Evolutionary conservation across 2,113 vertebrate species (phyloP), one percentile per base, ranked within the genome.

Genomic region (Ammodytes marinus): DNA sequence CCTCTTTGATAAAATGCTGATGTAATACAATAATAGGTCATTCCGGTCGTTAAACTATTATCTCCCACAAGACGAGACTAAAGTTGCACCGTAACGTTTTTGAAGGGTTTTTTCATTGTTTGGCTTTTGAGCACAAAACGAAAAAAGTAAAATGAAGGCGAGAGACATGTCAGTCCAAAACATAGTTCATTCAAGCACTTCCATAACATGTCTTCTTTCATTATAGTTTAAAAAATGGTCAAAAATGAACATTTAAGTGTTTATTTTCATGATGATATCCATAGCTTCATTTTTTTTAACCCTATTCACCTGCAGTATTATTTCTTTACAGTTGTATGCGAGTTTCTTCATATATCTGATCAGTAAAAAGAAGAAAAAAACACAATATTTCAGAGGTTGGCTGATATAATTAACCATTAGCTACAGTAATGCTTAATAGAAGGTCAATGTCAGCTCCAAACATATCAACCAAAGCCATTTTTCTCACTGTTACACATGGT

Each of bases 401-500:
- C 46, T 66, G 66, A 57, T 58, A 46, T 53, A 14, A 42, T 74
- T 35, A 69, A 57, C 39, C 39, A 37, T n/a, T 4, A 66, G 65
- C 53, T 55, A 27, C 27, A 27, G 27, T 27, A 19, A 64, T 47
- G 54, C 53, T 64, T 78, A 72, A 64, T 10, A 49, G 74, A 67
- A 74, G 70, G 66, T 45, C 39, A 78, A 60, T 55, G 61, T 42
- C 49, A 14, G 70, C 52, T 45, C 40, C n/a, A 27, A 27, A n/a
- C 43, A 35, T 63, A 72, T 61, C 54, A 81, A 50, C 27, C 83
- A 53, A 17, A 76, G 77, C 72, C 11, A 37, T 69, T 35, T 55
- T 64, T 69, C 50, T 79, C 42, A 2, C 55, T 27, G 27, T 58
- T 78, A 43, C 59, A 7, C 52, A 59, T 73, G 50, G 68, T 35